Evolutionary conservation across 37 sponge, comb jelly and placozoan genomes (phyloP).

Genomic region (Spongilla lacustris): DNA sequence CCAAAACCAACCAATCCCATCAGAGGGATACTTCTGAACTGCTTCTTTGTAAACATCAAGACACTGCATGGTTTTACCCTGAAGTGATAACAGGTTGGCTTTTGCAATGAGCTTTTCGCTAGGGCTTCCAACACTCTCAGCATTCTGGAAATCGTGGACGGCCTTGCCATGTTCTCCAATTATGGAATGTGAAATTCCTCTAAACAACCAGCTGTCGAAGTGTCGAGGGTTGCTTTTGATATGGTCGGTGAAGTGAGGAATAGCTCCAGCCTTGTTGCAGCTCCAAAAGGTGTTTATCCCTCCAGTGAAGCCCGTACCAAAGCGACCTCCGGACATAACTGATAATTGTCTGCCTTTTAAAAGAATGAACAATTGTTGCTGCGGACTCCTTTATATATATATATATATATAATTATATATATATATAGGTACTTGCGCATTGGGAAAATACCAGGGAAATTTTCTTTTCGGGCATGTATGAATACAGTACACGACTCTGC

Average conservation of each 20-base stretch:
- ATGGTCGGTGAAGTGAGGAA: neutral
- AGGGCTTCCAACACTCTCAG: neutral
- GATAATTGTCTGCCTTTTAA: no score
- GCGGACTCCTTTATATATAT: no score
- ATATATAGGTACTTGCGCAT: no score
- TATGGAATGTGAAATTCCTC: neutral
- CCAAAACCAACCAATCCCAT: neutral
- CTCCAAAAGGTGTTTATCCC: neutral
- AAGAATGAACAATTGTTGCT: no score
- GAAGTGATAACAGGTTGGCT: neutral
- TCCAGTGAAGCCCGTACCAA: neutral
- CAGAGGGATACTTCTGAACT: neutral
- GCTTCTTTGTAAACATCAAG: neutral
- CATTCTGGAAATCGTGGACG: neutral
- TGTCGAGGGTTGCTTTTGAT: neutral
- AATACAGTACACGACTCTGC: no score
- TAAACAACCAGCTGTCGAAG: neutral
- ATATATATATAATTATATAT: no score
- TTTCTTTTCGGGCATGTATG: no score
- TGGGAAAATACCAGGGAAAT: no score
- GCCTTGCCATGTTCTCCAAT: neutral
- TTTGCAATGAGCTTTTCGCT: neutral
- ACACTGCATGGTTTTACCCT: neutral
- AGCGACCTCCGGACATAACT: neutral
- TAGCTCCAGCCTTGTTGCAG: neutral